A percentile compares a stretch with the other conserved stretches of the same genome.
Conservation (phyloP, 2,888 invertebrate species). For the Epinotia nisella region DNA sequence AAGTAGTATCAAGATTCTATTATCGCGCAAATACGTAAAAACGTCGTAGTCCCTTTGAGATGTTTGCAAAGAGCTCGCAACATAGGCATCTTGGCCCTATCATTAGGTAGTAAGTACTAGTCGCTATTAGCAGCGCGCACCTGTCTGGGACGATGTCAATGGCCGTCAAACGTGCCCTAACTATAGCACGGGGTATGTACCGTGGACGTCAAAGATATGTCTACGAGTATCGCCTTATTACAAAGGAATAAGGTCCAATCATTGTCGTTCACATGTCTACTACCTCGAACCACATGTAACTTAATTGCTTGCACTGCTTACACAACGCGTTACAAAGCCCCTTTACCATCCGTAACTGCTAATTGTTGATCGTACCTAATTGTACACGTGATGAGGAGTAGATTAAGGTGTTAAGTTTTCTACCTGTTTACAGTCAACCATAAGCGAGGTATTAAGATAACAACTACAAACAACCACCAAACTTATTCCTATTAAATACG, state of each 20-base stretch:
- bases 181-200: constrained; percentile 46
- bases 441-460: not conserved
- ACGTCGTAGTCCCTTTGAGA: constrained; percentile 3
- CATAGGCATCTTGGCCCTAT: constrained; percentile 33
- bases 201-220: not conserved
- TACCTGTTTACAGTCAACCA: constrained; percentile 7
- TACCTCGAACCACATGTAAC: constrained; percentile 33
- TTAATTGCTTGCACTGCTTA: constrained; percentile 41
- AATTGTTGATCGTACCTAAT: constrained; percentile 37
- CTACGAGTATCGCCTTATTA: not conserved
- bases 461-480: not conserved
- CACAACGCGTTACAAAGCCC: constrained; percentile 42
- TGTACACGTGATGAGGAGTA: constrained; percentile 23
- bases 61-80: constrained; percentile 1
- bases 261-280: constrained; percentile 17
- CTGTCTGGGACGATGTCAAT: constrained; percentile 78
- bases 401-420: constrained; percentile 19
- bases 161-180: constrained; percentile 75
- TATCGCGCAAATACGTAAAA: constrained; percentile 4
- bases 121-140: constrained; percentile 63
- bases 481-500: not conserved
- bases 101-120: constrained; percentile 50
- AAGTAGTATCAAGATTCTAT: not conserved
- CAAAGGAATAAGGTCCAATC: not conserved
- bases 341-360: constrained; percentile 38